phyloP scores from a whole-genome alignment of 2,797 vertebrate species.

The Myoxocephalus aenaeus region DNA sequence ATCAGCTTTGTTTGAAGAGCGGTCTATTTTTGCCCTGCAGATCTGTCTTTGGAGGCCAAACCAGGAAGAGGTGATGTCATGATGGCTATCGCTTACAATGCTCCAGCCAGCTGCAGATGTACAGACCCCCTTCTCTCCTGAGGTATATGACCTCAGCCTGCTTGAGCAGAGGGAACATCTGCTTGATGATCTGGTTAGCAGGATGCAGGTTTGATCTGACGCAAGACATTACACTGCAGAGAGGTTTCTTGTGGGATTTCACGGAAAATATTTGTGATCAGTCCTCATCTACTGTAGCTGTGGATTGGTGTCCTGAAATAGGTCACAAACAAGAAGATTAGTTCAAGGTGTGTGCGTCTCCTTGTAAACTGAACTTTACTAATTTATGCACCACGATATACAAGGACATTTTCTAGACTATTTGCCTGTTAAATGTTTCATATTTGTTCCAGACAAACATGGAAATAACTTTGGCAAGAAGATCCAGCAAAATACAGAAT shows the following conservation, averaged over 20 bases:
- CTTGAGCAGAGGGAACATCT: slow-evolving; percentile 90
- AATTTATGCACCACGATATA: neutral
- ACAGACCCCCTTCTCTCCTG: slow-evolving; percentile 81
- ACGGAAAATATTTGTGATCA: slow-evolving; percentile 12
- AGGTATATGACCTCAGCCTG: slow-evolving; percentile 92
- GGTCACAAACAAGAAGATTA: slow-evolving; percentile 11
- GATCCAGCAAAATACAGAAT: slow-evolving; percentile 4
- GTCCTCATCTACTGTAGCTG: neutral
- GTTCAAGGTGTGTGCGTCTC: neutral
- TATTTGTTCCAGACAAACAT: neutral
- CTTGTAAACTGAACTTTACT: neutral
- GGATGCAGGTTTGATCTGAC: slow-evolving; percentile 73
- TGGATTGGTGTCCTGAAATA: slow-evolving; percentile 20
- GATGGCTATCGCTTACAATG: slow-evolving; percentile 93
- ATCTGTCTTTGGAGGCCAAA: slow-evolving; percentile 87
- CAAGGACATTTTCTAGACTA: neutral
- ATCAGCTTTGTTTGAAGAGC: slow-evolving; percentile 77
- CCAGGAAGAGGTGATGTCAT: slow-evolving; percentile 96
- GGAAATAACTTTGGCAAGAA: slow-evolving; percentile 4
- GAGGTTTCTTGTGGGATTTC: slow-evolving; percentile 18
- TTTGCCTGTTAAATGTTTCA: neutral
- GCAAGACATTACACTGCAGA: slow-evolving; percentile 44
- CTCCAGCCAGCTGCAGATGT: slow-evolving; percentile 83
- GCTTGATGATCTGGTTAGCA: slow-evolving; percentile 79
- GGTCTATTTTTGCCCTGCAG: slow-evolving; percentile 80